A percentile compares a stretch with the other conserved stretches of the same genome.
Evolutionary conservation across 1,140 invertebrate species (phyloP).

Genomic region (Amyelois transitella): DNA sequence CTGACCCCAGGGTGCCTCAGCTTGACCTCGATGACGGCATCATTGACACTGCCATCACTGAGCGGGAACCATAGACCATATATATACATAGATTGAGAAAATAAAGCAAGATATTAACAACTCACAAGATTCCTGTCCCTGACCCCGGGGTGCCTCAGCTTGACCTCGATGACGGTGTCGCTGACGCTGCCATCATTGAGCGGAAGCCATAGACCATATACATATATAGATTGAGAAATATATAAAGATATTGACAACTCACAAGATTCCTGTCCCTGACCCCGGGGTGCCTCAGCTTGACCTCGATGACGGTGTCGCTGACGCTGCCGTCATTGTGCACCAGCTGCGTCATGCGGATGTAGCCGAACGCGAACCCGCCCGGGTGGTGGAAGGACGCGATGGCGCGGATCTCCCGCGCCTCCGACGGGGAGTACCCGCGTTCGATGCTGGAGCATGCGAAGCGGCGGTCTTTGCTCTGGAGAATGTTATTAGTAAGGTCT

Average conservation of each 20-base stretch:
- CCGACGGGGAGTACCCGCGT: conserved; percentile 88
- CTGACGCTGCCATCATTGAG: conserved; percentile 90
- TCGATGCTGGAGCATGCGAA: conserved; percentile 91
- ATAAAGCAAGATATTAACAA: background rate
- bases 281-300: conserved; percentile 89
- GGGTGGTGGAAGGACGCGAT: conserved; percentile 96
- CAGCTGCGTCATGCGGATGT: conserved; percentile 91
- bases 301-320: conserved; percentile 92
- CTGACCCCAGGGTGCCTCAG: conserved; percentile 87
- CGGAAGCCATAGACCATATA: too few relatives aligned
- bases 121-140: conserved; percentile 75
- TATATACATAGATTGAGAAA: too few relatives aligned
- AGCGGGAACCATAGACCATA: too few relatives aligned
- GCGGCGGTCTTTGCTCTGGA: conserved; percentile 71
- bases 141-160: conserved; percentile 87
- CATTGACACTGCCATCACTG: conserved; percentile 88
- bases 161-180: conserved; percentile 92
- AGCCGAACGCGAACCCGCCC: conserved; percentile 88
- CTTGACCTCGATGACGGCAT: conserved; percentile 92
- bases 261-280: conserved; percentile 87
- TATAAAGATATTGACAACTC: conserved; percentile 35
- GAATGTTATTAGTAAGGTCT: too few relatives aligned
- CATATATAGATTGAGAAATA: background rate
- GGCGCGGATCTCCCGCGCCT: conserved; percentile 87
- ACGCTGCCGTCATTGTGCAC: conserved; percentile 89